Conservation (phyloP, 2,113 vertebrate species). For the Planiliza haematocheilus region DNA sequence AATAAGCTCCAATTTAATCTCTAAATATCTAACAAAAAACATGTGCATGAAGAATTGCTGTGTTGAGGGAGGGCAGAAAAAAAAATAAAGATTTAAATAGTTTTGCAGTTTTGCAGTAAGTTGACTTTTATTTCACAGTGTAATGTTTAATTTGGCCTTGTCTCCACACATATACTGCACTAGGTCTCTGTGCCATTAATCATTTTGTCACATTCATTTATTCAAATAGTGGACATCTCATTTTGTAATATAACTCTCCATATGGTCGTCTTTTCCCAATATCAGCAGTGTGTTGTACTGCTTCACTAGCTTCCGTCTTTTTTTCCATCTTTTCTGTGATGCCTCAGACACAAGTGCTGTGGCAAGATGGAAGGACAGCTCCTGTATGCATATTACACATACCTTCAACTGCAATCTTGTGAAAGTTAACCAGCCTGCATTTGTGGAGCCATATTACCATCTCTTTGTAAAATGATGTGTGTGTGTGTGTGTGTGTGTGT, state of each 20-base stretch:
- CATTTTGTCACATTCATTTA: conserved; percentile 60
- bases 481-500: conserved; percentile 47
- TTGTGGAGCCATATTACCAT: conserved; percentile 5
- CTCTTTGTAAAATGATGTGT: conserved; percentile 28
- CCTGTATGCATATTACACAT: background rate
- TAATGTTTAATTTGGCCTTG: conserved; percentile 24
- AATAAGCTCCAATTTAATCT: background rate
- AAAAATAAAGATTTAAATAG: too few species aligned
- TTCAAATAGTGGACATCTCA: conserved; percentile 48
- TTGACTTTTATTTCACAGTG: conserved; percentile 3
- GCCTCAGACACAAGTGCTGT: background rate
- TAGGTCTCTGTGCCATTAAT: conserved; percentile 32
- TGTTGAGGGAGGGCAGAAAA: background rate
- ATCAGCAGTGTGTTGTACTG: conserved; percentile 28
- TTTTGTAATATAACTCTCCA: conserved; percentile 44
- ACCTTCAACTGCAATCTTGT: background rate
- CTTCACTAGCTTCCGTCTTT: conserved; percentile 27
- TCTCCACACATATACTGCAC: background rate
- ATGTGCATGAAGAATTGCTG: background rate
- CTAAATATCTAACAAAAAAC: background rate
- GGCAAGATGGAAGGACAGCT: background rate
- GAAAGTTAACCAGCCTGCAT: background rate
- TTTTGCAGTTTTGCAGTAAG: background rate
- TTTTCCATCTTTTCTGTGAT: background rate
- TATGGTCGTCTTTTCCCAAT: conserved; percentile 30